Conservation (phyloP, 1,140 invertebrate species). For the Platorchestia sp. region DNA sequence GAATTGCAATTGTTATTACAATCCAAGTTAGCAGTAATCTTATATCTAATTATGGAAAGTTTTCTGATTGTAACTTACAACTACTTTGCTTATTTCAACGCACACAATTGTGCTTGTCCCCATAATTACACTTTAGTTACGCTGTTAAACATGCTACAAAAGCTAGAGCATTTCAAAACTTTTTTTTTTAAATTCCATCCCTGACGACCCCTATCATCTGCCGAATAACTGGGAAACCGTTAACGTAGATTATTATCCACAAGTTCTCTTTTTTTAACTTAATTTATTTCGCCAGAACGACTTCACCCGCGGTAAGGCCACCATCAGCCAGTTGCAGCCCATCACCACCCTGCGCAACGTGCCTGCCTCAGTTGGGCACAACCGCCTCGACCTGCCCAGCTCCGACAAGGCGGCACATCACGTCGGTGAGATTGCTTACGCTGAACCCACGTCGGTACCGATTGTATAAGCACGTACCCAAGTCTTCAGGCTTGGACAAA, state of each 20-base stretch:
- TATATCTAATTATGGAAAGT: neutral
- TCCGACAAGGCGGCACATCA: neutral
- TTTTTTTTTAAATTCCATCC: neutral
- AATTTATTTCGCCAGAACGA: neutral
- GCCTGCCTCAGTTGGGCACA: neutral
- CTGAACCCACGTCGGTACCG: neutral
- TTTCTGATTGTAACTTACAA: neutral
- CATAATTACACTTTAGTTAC: neutral
- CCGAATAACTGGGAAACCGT: neutral
- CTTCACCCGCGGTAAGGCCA: neutral
- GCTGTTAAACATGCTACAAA: neutral
- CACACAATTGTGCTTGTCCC: neutral
- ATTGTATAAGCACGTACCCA: no score
- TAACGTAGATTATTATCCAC: neutral
- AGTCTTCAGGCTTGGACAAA: no score
- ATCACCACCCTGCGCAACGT: constrained; percentile 46
- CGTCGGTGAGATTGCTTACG: neutral
- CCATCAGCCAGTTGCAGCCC: constrained; percentile 52
- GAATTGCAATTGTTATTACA: no score
- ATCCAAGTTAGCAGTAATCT: no score
- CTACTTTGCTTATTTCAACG: neutral
- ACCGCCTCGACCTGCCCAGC: neutral
- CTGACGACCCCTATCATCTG: neutral
- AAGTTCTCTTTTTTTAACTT: neutral
- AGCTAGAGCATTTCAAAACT: neutral